phyloP scores from a whole-genome alignment of 2,797 vertebrate genomes.

The Poeciliopsis turneri region DNA sequence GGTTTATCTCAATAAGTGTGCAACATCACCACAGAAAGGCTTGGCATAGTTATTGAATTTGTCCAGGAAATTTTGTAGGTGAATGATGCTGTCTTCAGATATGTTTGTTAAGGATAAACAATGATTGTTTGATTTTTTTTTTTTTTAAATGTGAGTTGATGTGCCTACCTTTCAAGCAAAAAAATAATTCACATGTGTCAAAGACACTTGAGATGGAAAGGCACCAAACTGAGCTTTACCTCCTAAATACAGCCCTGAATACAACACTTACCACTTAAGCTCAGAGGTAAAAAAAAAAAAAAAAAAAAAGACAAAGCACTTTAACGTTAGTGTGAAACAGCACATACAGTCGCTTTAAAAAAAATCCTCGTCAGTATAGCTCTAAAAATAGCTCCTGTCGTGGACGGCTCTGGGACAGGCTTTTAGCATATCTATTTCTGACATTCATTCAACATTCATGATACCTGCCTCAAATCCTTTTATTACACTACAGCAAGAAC shows the following conservation, averaged over 20 bases:
- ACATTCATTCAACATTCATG: slow-evolving; percentile 80
- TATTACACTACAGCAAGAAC: slow-evolving; percentile 54
- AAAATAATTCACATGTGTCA: no score
- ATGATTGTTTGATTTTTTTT: not conserved
- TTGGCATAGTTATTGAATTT: not conserved
- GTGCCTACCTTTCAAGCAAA: not conserved
- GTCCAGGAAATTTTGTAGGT: not conserved
- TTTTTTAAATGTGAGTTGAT: not conserved
- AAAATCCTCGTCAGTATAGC: slow-evolving; percentile 37
- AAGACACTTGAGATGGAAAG: not conserved
- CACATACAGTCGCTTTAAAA: slow-evolving; percentile 50
- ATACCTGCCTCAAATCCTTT: slow-evolving; percentile 65
- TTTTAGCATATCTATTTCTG: slow-evolving; percentile 81
- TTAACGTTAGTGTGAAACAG: slow-evolving; percentile 58
- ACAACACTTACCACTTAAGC: slow-evolving; percentile 57
- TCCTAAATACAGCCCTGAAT: slow-evolving; percentile 16
- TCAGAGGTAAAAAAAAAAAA: slow-evolving; percentile 27
- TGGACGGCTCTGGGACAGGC: slow-evolving; percentile 67
- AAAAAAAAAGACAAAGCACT: slow-evolving; percentile 51
- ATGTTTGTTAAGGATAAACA: not conserved
- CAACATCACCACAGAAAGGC: not conserved
- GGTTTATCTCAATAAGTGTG: not conserved
- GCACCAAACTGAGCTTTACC: not conserved
- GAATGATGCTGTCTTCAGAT: not conserved
- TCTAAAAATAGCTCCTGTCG: slow-evolving; percentile 71